Evolutionary conservation across 1,140 invertebrate species (phyloP).

Genomic region (Platorchestia sp.): DNA sequence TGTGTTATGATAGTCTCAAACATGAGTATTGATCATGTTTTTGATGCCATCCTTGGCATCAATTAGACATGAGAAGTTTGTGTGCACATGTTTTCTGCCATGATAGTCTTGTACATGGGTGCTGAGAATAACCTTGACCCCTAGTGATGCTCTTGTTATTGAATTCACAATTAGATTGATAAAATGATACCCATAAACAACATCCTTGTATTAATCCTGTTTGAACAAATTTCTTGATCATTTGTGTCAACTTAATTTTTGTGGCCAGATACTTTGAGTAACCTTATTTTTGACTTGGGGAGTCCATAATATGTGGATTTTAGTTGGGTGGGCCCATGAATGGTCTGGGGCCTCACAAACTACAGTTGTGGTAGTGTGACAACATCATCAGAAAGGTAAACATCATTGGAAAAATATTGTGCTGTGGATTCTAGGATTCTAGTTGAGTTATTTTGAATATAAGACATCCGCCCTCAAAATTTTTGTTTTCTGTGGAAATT

Average conservation of each 20-base stretch:
- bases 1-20: too few relatives aligned
- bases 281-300: neutral
- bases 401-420: neutral
- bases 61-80: neutral
- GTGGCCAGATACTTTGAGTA: neutral
- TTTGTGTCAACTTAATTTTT: neutral
- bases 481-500: too few relatives aligned
- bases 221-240: neutral
- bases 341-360: too few relatives aligned
- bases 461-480: too few relatives aligned
- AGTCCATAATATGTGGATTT: neutral
- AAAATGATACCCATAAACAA: neutral
- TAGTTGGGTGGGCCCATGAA: neutral
- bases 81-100: neutral
- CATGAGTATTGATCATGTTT: neutral
- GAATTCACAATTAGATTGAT: neutral
- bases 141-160: neutral
- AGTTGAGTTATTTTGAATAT: too few relatives aligned
- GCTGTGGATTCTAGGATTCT: too few relatives aligned
- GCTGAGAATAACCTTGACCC: neutral
- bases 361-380: too few relatives aligned
- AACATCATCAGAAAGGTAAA: neutral
- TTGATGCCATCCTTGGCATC: neutral
- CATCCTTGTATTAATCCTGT: neutral
- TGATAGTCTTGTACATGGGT: neutral